Evolutionary conservation across 2,113 vertebrate species (phyloP).

Genomic region (Balaeniceps rex): DNA sequence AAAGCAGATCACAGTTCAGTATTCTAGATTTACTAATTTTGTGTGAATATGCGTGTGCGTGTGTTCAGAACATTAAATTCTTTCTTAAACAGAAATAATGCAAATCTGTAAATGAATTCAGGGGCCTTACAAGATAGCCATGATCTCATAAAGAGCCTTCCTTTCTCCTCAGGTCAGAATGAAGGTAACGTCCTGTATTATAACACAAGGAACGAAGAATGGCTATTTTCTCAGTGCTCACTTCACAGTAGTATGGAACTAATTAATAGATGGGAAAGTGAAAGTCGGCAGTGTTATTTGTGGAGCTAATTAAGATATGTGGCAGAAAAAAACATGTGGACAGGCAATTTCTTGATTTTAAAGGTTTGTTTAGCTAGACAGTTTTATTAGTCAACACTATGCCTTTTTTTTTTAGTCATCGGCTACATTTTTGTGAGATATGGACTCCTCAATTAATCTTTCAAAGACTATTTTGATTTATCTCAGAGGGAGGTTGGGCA

Average conservation of each 20-base stretch:
- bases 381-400: slow-evolving; percentile 11
- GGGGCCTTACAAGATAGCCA: neutral
- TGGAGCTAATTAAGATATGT: slow-evolving; percentile 15
- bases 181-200: neutral
- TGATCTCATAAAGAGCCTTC: neutral
- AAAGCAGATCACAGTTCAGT: neutral
- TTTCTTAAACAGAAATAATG: neutral
- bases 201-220: neutral
- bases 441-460: slow-evolving; percentile 14
- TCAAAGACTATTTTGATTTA: slow-evolving; percentile 43
- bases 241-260: neutral
- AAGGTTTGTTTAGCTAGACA: neutral
- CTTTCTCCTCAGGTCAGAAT: neutral
- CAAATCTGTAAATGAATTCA: neutral
- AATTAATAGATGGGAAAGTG: slow-evolving; percentile 1
- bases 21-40: neutral
- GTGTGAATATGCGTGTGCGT: neutral
- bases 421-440: neutral
- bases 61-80: neutral
- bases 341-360: slow-evolving; percentile 39
- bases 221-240: neutral
- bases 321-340: neutral
- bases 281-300: neutral
- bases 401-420: neutral
- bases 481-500: neutral